Evolutionary conservation across 2,113 vertebrate species (phyloP).

Genomic region (Dipodomys ordii): DNA sequence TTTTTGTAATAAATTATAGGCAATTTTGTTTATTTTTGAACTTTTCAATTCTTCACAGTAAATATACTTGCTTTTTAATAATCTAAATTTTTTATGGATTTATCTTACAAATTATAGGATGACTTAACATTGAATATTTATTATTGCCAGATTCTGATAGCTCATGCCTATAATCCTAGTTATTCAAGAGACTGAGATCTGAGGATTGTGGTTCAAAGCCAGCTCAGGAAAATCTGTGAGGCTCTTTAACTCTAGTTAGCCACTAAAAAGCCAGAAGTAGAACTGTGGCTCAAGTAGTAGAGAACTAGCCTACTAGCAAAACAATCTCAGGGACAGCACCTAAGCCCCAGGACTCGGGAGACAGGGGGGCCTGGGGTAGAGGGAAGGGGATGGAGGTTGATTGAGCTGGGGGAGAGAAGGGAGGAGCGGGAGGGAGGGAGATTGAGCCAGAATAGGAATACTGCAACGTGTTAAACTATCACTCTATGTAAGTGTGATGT

Average conservation of each 20-base stretch:
- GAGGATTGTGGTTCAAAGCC: too few relatives aligned
- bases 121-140: constrained; percentile 26
- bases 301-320: too few relatives aligned
- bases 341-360: not conserved
- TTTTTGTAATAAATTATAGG: not conserved
- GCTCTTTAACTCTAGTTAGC: too few relatives aligned
- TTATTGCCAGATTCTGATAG: not conserved
- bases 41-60: constrained; percentile 37
- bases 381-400: not conserved
- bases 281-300: too few relatives aligned
- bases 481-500: not conserved
- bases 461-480: not conserved
- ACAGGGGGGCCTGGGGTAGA: not conserved
- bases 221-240: too few relatives aligned
- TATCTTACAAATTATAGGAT: constrained; percentile 44
- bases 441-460: not conserved
- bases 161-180: too few relatives aligned
- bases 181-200: too few relatives aligned
- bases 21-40: constrained; percentile 32
- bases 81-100: constrained; percentile 1
- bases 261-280: too few relatives aligned
- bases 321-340: too few relatives aligned
- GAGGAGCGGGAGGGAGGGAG: too few relatives aligned
- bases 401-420: too few relatives aligned
- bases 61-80: constrained; percentile 35